Evolutionary conservation across 1,140 invertebrate species (phyloP), one percentile per base, ranked within the genome.

Genomic region (Palaemon carinicauda): DNA sequence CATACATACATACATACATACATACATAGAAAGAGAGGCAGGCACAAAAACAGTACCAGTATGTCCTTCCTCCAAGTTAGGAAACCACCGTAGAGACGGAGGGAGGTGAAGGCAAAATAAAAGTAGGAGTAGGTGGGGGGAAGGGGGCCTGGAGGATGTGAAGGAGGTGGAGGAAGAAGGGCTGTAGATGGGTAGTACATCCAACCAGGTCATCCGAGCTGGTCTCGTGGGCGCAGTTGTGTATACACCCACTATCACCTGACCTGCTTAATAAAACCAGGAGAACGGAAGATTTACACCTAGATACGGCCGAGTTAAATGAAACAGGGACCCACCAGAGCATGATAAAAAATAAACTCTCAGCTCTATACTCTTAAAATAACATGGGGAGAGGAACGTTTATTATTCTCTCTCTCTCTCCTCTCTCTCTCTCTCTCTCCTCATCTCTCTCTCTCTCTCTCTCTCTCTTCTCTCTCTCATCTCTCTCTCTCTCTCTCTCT

Each of bases 1-100:
- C 15, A 74, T 33, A 74, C 33, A 74, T 74, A 74, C 33, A 74
- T 74, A 74, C 33, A 74, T 74, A 41, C 33, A 74, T 74, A 74
- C 33, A 74, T 33, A 74, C 33, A 31, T 29, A 74, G 15, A 29
- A 31, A 31, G 31, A 75, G 19, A 33, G 29, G 41, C 33, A 75
- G 29, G 41, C 33, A 75, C 17, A 75, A 19, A 75, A 17, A 75
- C 33, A 75, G 15, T 15, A 12, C 27, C 24, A n/a, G n/a, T n/a
- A 73, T 73, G 29, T 21, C 29, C 71, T 73, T 19, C 29, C 31
- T 41, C 41, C 33, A 15, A 73, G 71, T 19, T 29, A 17, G 3
- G 21, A 29, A 31, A 73, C 31, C 12, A 12, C 41, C 12, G 41
- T 12, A 9, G 41, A 41, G 41, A 41, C 12, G 41, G 41, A 41